A percentile compares a stretch with the other conserved stretches of the same genome.
phyloP scores from a whole-genome alignment of 2,797 vertebrate genomes.

The Sphenodon punctatus region DNA sequence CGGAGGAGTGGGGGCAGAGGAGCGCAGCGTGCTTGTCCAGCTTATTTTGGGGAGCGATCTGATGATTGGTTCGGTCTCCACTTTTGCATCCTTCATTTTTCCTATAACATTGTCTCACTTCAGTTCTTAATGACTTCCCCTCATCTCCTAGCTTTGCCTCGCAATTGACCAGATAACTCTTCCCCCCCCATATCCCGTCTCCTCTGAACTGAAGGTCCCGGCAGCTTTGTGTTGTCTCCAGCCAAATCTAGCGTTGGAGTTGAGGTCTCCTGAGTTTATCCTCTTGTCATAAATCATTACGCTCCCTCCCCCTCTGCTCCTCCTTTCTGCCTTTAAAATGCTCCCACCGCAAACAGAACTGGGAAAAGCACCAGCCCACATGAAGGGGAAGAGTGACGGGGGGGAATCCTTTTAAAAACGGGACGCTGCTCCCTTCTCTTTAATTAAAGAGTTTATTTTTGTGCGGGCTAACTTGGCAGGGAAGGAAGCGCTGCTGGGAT shows the following conservation, averaged over 20 bases:
- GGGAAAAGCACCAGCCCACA: conserved; percentile 63
- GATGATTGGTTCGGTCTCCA: background rate
- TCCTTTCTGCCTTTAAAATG: conserved; percentile 30
- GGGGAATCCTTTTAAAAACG: background rate
- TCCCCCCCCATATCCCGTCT: background rate
- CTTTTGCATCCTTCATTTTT: background rate
- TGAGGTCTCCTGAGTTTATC: conserved; percentile 56
- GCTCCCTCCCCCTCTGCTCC: background rate
- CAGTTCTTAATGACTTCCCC: too few relatives aligned
- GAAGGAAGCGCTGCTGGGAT: background rate
- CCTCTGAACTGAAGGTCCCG: conserved; percentile 21
- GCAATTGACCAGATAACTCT: background rate
- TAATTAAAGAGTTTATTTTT: conserved; percentile 41
- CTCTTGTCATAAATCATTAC: conserved; percentile 55
- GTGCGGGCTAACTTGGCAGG: background rate
- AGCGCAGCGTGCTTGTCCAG: background rate
- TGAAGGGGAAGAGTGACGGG: conserved; percentile 40
- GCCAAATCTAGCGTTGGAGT: conserved; percentile 31
- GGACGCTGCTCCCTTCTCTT: conserved; percentile 24
- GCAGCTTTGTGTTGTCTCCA: conserved; percentile 39
- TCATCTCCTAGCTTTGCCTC: background rate
- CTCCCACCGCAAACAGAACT: conserved; percentile 50
- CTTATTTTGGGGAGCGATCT: background rate
- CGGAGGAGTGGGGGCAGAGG: background rate
- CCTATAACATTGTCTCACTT: too few relatives aligned